These are phyloP conservation scores for Dasyprocta punctata DNA, from an alignment of 2,113 vertebrate species.

Conservation along the genomic window DNA sequence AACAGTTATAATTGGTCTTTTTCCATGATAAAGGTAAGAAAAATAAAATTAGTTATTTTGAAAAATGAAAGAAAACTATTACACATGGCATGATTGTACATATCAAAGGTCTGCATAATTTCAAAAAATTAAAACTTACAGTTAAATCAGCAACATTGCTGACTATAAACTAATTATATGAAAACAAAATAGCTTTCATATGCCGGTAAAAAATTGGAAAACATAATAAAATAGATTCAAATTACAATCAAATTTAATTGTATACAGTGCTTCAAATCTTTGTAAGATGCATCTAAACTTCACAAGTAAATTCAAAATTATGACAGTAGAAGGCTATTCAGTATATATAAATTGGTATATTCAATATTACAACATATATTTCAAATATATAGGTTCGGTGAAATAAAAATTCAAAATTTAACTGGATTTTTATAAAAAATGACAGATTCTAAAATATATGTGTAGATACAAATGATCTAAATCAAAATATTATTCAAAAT, in stretches of 20 bases:
- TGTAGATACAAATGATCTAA: neutral
- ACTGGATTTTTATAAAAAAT: neutral
- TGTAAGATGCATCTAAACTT: neutral
- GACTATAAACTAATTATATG: neutral
- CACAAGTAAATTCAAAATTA: neutral
- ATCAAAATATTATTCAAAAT: neutral
- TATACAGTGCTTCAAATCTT: neutral
- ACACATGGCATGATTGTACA: neutral
- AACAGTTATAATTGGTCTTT: neutral
- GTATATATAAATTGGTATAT: neutral
- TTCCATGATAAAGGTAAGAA: neutral
- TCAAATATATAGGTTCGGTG: neutral
- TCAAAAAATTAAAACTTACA: neutral
- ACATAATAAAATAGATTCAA: neutral
- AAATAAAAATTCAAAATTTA: neutral
- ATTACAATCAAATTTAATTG: neutral
- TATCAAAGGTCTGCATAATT: neutral
- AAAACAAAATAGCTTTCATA: neutral
- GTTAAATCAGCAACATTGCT: neutral
- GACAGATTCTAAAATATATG: neutral
- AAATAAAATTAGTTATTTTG: neutral
- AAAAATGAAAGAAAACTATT: neutral
- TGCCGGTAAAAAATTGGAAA: neutral
- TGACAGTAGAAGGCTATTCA: neutral
- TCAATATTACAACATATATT: neutral